These are phyloP conservation scores for Montipora cactus DNA, from an alignment of 64 coral and sea anemone species.

Conservation along the genomic window DNA sequence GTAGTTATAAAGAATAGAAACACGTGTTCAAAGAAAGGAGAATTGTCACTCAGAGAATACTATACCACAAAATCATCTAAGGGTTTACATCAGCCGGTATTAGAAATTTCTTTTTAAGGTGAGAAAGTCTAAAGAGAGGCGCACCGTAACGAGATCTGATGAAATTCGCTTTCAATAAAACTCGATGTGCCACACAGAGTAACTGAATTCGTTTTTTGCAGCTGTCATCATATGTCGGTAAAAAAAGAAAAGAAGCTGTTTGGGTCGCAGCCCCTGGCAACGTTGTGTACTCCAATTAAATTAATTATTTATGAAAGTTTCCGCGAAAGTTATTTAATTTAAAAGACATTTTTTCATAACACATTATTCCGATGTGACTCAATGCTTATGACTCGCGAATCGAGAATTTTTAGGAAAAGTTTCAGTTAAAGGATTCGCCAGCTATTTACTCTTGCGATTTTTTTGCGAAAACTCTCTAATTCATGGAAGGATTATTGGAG, in stretches of 20 bases:
- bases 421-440: too few species aligned
- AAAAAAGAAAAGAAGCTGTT: slow-evolving; percentile 26
- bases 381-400: too few species aligned
- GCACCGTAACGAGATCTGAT: not conserved
- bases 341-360: too few species aligned
- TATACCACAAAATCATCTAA: not conserved
- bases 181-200: not conserved
- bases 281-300: not conserved
- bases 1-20: slow-evolving; percentile 26
- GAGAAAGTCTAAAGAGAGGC: not conserved
- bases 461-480: too few species aligned
- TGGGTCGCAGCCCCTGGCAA: slow-evolving; percentile 34
- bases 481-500: too few species aligned
- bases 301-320: not conserved
- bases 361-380: too few species aligned
- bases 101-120: not conserved
- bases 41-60: slow-evolving; percentile 36
- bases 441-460: too few species aligned
- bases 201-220: not conserved
- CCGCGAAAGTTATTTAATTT: not conserved
- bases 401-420: too few species aligned
- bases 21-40: slow-evolving; percentile 43
- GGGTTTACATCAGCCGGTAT: not conserved
- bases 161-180: not conserved
- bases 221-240: not conserved